Conservation (phyloP, 1,140 invertebrate genomes). For the Bombus affinis region DNA sequence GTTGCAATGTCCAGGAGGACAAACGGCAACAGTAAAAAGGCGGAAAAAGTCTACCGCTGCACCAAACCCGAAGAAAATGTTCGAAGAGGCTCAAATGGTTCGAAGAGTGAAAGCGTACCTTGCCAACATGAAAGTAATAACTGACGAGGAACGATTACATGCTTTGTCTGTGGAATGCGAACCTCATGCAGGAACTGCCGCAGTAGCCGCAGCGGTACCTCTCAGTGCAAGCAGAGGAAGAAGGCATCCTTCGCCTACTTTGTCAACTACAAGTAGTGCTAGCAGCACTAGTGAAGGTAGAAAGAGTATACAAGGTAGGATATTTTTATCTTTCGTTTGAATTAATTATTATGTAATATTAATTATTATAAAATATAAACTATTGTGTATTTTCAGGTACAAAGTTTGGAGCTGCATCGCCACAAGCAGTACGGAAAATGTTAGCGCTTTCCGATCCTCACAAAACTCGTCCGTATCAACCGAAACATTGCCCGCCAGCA, state of each 20-base stretch:
- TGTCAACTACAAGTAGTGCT: constrained; percentile 94
- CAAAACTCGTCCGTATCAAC: constrained; percentile 94
- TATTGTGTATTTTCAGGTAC: constrained; percentile 77
- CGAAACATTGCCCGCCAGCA: constrained; percentile 84
- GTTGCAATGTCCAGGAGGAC: constrained; percentile 72
- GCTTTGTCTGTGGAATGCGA: constrained; percentile 96
- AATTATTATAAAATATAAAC: constrained; percentile 3
- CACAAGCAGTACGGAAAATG: constrained; percentile 96
- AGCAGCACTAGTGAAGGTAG: constrained; percentile 93
- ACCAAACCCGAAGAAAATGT: constrained; percentile 98
- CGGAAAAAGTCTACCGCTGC: constrained; percentile 95
- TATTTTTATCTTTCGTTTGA: constrained; percentile 3
- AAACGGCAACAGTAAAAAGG: constrained; percentile 92
- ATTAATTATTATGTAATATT: background rate
- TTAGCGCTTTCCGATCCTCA: constrained; percentile 92
- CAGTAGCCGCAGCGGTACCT: constrained; percentile 81
- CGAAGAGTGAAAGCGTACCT: constrained; percentile 97
- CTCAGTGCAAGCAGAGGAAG: constrained; percentile 84
- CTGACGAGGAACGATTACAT: constrained; percentile 95
- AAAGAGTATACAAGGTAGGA: constrained; percentile 82
- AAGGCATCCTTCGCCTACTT: constrained; percentile 92
- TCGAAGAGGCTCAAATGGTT: constrained; percentile 99
- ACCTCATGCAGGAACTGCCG: constrained; percentile 85
- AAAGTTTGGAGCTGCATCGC: constrained; percentile 95
- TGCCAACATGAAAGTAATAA: constrained; percentile 94